phyloP scores from a whole-genome alignment of 2,888 invertebrate genomes.

The Diabrotica balteata region DNA sequence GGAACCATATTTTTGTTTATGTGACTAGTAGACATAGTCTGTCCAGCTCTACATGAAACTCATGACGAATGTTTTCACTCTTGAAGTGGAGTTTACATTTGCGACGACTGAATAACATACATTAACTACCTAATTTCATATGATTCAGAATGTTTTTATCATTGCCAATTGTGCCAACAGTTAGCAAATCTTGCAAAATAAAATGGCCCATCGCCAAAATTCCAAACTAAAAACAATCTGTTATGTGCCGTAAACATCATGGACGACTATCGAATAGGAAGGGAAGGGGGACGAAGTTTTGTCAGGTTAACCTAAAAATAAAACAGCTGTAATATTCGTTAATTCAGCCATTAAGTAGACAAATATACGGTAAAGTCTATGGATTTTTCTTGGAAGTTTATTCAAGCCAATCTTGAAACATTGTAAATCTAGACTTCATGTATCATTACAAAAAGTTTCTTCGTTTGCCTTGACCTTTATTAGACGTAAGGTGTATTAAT shows the following conservation, averaged over 20 bases:
- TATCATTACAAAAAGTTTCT: no score
- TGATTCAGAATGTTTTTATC: conserved; percentile 21
- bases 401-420: no score
- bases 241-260: conserved; percentile 29
- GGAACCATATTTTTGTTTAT: no score
- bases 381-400: not conserved
- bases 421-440: no score
- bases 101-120: conserved; percentile 8
- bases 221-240: conserved; percentile 37
- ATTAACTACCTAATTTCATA: conserved; percentile 6
- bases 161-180: conserved; percentile 44
- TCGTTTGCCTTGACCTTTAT: no score
- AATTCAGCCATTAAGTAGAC: conserved; percentile 5
- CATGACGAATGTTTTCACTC: not conserved
- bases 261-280: conserved; percentile 4
- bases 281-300: not conserved
- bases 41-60: no score
- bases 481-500: no score
- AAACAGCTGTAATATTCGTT: conserved; percentile 6
- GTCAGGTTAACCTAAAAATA: conserved; percentile 19
- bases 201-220: conserved; percentile 38
- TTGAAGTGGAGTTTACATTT: conserved; percentile 1
- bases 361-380: conserved; percentile 6
- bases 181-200: conserved; percentile 35
- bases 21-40: no score